These are phyloP conservation scores for Bombyx mandarina DNA, from an alignment of 1,140 invertebrate genomes.

Conservation along the genomic window DNA sequence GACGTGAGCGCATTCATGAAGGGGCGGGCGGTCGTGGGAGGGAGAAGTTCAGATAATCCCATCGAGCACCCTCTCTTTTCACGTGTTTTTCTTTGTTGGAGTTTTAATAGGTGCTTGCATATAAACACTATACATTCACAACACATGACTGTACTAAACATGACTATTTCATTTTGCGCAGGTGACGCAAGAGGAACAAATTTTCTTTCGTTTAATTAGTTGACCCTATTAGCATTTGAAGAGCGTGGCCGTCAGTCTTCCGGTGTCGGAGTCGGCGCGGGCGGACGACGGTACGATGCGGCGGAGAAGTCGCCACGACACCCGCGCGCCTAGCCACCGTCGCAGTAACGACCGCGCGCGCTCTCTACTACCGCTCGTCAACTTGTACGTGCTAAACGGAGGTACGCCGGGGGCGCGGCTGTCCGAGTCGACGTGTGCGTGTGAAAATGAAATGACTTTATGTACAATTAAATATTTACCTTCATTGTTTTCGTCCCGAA, in stretches of 20 bases:
- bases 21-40: too few relatives aligned
- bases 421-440: conserved; percentile 67
- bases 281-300: conserved; percentile 13
- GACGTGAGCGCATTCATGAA: too few relatives aligned
- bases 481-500: conserved; percentile 58
- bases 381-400: conserved; percentile 25
- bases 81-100: too few relatives aligned
- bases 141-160: too few relatives aligned
- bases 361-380: conserved; percentile 42
- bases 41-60: too few relatives aligned
- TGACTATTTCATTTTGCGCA: too few relatives aligned
- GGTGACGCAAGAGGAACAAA: too few relatives aligned
- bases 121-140: too few relatives aligned
- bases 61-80: too few relatives aligned
- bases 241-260: conserved; percentile 1
- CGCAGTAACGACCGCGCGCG: conserved; percentile 36
- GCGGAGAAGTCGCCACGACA: conserved; percentile 36
- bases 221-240: conserved; percentile 14
- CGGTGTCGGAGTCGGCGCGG: conserved; percentile 8
- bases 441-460: conserved; percentile 55
- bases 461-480: conserved; percentile 45
- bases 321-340: conserved; percentile 57
- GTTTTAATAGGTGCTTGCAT: too few relatives aligned
- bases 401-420: conserved; percentile 68
- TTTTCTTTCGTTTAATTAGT: too few relatives aligned